Evolutionary conservation across 64 coral and sea anemone species (phyloP).

Genomic region (Acropora yongei): DNA sequence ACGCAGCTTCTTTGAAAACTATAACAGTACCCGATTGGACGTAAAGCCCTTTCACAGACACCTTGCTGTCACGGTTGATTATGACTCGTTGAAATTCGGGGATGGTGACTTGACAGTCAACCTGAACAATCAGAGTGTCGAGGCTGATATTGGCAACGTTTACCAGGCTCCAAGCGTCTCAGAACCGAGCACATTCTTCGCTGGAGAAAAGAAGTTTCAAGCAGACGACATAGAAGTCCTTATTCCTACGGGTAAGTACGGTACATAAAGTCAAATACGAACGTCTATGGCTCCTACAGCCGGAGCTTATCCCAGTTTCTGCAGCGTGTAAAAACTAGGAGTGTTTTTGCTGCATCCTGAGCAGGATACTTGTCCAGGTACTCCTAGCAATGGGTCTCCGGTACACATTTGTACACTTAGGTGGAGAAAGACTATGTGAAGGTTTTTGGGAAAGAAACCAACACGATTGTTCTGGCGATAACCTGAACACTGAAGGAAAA

Average conservation of each 20-base stretch:
- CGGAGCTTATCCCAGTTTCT: no score
- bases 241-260: background rate
- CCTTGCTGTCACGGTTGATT: background rate
- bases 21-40: background rate
- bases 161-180: slow-evolving; percentile 13
- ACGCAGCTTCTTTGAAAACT: background rate
- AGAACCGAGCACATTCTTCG: background rate
- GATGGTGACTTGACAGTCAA: background rate
- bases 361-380: no score
- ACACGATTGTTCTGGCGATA: no score
- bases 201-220: background rate
- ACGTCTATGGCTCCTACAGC: no score
- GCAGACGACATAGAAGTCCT: slow-evolving; percentile 7
- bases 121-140: background rate
- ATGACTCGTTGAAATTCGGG: slow-evolving; percentile 3
- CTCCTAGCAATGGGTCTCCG: no score
- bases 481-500: no score
- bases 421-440: no score
- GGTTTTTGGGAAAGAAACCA: no score
- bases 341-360: no score
- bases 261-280: background rate
- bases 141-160: background rate
- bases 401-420: no score
- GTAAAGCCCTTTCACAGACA: background rate
- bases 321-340: no score